Conservation (phyloP, 1,140 invertebrate genomes). For the Globodera rostochiensis region DNA sequence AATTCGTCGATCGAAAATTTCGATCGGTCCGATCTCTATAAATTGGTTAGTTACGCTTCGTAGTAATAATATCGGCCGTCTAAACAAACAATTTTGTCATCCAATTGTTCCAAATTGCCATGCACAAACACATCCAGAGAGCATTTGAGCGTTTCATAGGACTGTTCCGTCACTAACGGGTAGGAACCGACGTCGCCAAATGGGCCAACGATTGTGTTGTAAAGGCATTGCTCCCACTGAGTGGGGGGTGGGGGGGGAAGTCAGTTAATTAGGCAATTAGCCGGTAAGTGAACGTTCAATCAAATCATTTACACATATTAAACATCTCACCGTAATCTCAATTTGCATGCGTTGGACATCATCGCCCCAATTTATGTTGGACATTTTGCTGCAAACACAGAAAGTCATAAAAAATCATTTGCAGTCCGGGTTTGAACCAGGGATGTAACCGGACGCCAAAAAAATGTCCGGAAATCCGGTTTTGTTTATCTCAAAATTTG, state of each 20-base stretch:
- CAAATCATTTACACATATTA: not conserved
- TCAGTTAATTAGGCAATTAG: not conserved
- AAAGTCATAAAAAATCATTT: too few species aligned
- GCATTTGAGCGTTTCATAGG: not conserved
- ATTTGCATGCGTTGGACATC: not conserved
- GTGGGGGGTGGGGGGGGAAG: too few species aligned
- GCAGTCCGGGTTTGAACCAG: too few species aligned
- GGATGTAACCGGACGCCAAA: too few species aligned
- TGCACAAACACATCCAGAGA: not conserved
- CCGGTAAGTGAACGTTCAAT: too few species aligned
- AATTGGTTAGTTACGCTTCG: not conserved
- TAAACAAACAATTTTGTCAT: not conserved
- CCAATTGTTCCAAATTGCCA: not conserved
- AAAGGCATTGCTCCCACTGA: slow-evolving; percentile 11
- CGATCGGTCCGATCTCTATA: too few species aligned
- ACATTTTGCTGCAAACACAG: not conserved
- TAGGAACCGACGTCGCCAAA: slow-evolving; percentile 1
- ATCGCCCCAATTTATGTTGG: not conserved
- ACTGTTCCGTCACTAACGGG: not conserved
- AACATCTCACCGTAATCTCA: not conserved
- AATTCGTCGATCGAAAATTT: too few species aligned
- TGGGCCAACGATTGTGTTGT: not conserved
- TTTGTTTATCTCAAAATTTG: too few species aligned
- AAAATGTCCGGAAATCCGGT: too few species aligned
- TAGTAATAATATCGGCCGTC: not conserved